Evolutionary conservation across 92 coral and sea anemone genomes (phyloP), one percentile per base, ranked within the genome.

Genomic region (Porites lobata): DNA sequence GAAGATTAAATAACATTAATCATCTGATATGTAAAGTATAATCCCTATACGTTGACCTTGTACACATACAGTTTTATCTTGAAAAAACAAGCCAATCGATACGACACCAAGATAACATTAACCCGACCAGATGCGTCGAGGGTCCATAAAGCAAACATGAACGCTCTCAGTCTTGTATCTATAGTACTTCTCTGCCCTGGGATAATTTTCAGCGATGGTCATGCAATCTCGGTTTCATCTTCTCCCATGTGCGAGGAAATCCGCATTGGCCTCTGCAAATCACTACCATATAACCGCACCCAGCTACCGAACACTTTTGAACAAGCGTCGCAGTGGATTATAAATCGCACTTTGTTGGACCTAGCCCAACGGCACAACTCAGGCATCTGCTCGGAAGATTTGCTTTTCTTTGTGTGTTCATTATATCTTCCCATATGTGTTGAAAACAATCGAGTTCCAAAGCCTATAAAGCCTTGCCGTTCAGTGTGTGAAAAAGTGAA

Each of bases 401-500:
- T 92, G 50, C 71, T 85, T 38, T 92, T 90, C 87, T 92, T 81
- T 32, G 29, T 89, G 26, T 92, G 95, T 21, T 75, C 93, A 6
- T 68, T 70, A 21, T 69, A 89, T 51, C 53, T 86, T 54, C 95
- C 95, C 20, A 92, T 92, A 18, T 92, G 95, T 51, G 61, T 89
- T 29, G 69, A 81, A 13, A 65, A 38, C 62, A 20, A 58, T 32
- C 20, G 11, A 10, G 29, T 65, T 5, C 19, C 24, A 18, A 32
- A 43, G 24, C 29, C 66, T 32, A 80, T 80, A 8, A 52, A 21
- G 62, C 95, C 93, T 0, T 92, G 95, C 69, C 92, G 87, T 14
- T 85, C 80, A 11, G 91, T 92, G 26, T 92, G 95, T 32, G 78
- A 76, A 17, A 92, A 61, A 61, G 93, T 92, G 22, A 85, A 86